Conservation (phyloP, 2,797 vertebrate species). For the Agapornis canus region DNA sequence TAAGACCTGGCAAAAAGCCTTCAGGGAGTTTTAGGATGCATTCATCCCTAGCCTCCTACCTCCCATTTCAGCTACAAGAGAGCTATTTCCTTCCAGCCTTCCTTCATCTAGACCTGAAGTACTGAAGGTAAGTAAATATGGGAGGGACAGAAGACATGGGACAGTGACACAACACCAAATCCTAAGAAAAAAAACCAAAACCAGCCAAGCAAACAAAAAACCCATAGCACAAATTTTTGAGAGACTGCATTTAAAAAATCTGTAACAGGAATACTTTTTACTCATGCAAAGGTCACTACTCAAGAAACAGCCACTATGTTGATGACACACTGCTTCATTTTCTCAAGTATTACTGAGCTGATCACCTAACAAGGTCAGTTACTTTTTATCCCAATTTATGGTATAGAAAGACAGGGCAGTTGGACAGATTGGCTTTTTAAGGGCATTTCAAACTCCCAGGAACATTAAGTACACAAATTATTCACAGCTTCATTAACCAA, state of each 20-base stretch:
- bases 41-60: background rate
- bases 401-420: background rate
- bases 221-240: fast-evolving
- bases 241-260: background rate
- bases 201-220: background rate
- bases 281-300: background rate
- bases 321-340: background rate
- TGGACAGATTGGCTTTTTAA: background rate
- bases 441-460: background rate
- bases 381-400: background rate
- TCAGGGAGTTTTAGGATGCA: background rate
- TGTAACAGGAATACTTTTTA: background rate
- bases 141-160: background rate
- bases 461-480: constrained; percentile 18
- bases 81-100: background rate
- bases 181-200: background rate
- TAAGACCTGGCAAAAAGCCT: background rate
- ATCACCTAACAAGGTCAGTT: background rate
- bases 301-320: background rate
- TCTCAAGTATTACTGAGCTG: background rate
- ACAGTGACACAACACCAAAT: background rate
- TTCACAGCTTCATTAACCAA: constrained; percentile 36
- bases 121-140: background rate
- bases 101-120: background rate
- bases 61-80: background rate